Evolutionary conservation across 2,888 invertebrate species (phyloP).

Genomic region (Parasteatoda lunata): DNA sequence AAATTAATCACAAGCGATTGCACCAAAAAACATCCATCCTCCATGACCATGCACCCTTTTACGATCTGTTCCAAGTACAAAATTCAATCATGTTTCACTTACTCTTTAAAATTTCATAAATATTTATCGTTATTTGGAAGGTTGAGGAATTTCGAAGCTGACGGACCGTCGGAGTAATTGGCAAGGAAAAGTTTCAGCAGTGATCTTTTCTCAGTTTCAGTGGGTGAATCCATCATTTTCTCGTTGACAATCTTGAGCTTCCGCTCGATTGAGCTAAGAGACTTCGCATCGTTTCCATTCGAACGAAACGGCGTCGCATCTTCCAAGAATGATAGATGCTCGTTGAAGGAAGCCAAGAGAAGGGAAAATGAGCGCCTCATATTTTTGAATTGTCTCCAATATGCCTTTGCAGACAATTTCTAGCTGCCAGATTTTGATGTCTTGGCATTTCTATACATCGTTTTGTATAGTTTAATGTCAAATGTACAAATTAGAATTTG

Average conservation of each 20-base stretch:
- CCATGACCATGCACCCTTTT: background rate
- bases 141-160: conserved; percentile 27
- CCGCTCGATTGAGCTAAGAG: conserved; percentile 10
- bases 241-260: conserved; percentile 24
- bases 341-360: conserved; percentile 13
- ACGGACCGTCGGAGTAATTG: background rate
- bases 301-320: conserved; percentile 28
- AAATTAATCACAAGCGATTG: too few species aligned
- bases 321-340: conserved; percentile 36
- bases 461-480: too few species aligned
- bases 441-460: too few species aligned
- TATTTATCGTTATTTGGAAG: conserved; percentile 38
- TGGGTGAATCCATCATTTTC: conserved; percentile 53
- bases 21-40: too few species aligned
- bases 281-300: conserved; percentile 11
- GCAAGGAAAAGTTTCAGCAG: too few species aligned
- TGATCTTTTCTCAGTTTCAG: conserved; percentile 12
- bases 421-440: too few species aligned
- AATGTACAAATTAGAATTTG: too few species aligned
- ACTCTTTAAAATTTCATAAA: conserved; percentile 58
- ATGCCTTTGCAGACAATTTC: too few species aligned
- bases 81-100: conserved; percentile 51
- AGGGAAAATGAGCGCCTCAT: conserved; percentile 26
- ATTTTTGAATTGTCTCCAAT: conserved; percentile 22
- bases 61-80: background rate